Conservation (phyloP, 1,140 invertebrate species). For the Brachionus asplanchnoidis region DNA sequence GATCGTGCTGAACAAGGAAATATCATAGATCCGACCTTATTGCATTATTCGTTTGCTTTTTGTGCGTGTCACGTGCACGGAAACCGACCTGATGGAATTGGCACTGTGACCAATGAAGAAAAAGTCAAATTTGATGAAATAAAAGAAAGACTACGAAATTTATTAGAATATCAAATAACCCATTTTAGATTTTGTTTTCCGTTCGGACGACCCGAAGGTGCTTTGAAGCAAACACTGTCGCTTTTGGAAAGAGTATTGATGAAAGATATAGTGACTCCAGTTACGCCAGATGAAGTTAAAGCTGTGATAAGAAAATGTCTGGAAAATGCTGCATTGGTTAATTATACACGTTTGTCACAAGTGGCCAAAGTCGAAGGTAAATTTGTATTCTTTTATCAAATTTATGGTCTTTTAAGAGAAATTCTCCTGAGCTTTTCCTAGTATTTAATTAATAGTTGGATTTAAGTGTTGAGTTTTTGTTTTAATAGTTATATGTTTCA, state of each 20-base stretch:
- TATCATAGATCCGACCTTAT: conserved; percentile 94
- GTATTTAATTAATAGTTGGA: background rate
- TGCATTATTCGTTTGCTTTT: conserved; percentile 97
- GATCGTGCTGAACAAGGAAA: conserved; percentile 88
- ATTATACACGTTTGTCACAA: conserved; percentile 89
- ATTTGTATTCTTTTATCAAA: background rate
- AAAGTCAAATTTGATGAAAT: conserved; percentile 96
- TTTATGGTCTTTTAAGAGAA: background rate
- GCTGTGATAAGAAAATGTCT: conserved; percentile 90
- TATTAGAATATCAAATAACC: conserved; percentile 96
- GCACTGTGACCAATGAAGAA: conserved; percentile 92
- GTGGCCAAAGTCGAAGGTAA: conserved; percentile 95
- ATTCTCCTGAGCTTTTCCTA: conserved; percentile 24
- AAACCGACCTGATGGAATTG: conserved; percentile 50
- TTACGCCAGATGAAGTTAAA: conserved; percentile 89
- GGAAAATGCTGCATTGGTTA: conserved; percentile 93
- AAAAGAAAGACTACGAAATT: conserved; percentile 82
- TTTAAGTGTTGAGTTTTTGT: background rate
- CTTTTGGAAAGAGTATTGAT: conserved; percentile 91
- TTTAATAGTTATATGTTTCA: background rate
- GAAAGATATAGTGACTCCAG: conserved; percentile 97
- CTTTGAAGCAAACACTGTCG: conserved; percentile 89
- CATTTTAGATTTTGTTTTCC: conserved; percentile 98
- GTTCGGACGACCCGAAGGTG: conserved; percentile 93
- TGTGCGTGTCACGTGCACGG: conserved; percentile 86